phyloP scores from a whole-genome alignment of 2,113 vertebrate species.

The Diadophis punctatus region DNA sequence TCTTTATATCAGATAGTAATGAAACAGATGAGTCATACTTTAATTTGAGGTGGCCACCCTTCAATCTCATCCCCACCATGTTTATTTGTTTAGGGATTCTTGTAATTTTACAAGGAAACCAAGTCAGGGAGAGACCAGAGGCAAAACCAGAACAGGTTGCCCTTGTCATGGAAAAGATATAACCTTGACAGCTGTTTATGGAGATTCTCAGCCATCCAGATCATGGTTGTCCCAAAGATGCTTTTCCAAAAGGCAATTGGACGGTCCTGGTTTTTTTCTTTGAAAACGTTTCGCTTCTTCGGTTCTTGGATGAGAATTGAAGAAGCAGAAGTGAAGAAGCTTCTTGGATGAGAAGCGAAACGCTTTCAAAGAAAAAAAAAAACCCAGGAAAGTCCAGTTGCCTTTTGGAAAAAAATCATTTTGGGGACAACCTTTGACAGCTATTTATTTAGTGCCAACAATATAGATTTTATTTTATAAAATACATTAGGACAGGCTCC shows the following conservation, averaged over 20 bases:
- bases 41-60: neutral
- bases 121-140: neutral
- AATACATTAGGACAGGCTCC: neutral
- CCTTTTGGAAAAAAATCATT: neutral
- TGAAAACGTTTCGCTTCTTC: neutral
- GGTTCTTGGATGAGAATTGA: neutral
- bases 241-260: neutral
- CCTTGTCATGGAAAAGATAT: neutral
- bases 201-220: neutral
- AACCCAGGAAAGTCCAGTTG: neutral
- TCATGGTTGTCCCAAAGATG: neutral
- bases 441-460: neutral
- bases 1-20: neutral
- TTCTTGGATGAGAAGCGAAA: neutral
- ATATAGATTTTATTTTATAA: neutral
- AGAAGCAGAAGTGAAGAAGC: neutral
- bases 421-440: neutral
- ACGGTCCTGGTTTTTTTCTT: neutral
- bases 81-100: neutral
- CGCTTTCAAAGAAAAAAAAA: neutral
- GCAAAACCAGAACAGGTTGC: neutral
- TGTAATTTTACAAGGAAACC: neutral
- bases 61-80: neutral
- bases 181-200: neutral
- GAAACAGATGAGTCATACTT: neutral